Conservation (phyloP, 2,888 invertebrate genomes). For the Melitaea athalia region DNA sequence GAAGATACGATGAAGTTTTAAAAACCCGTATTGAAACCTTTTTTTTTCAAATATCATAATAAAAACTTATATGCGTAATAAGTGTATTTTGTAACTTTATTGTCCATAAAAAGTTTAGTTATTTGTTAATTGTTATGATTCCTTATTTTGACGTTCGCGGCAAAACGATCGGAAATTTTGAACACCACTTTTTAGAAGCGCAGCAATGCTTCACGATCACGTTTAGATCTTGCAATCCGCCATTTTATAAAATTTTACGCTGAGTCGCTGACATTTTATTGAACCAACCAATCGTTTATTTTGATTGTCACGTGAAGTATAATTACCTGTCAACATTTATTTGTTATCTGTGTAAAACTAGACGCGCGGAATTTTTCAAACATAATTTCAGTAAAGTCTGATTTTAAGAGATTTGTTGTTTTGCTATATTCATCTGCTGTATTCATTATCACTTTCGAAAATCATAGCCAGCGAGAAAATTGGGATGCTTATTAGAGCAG, state of each 20-base stretch:
- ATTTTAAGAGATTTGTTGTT: background rate
- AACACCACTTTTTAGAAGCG: slow-evolving; percentile 47
- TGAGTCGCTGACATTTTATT: no score
- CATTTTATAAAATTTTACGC: slow-evolving; percentile 35
- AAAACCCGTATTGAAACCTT: background rate
- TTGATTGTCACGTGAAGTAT: background rate
- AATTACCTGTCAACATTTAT: background rate
- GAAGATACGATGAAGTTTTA: background rate
- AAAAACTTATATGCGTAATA: background rate
- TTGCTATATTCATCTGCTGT: background rate
- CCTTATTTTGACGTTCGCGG: slow-evolving; percentile 59
- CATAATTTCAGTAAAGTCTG: background rate
- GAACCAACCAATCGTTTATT: background rate
- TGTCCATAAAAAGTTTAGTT: background rate
- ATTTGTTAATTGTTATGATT: slow-evolving; percentile 22
- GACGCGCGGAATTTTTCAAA: slow-evolving; percentile 2
- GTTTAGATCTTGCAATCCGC: slow-evolving; percentile 32
- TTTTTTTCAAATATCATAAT: background rate
- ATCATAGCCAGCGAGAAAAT: no score
- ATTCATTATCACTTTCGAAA: no score
- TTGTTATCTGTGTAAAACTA: background rate
- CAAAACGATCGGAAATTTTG: slow-evolving; percentile 57
- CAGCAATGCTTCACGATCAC: slow-evolving; percentile 62
- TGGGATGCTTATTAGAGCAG: no score
- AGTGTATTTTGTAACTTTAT: background rate